phyloP scores from a whole-genome alignment of 1,140 invertebrate species.

The Euura saliciscinereae region DNA sequence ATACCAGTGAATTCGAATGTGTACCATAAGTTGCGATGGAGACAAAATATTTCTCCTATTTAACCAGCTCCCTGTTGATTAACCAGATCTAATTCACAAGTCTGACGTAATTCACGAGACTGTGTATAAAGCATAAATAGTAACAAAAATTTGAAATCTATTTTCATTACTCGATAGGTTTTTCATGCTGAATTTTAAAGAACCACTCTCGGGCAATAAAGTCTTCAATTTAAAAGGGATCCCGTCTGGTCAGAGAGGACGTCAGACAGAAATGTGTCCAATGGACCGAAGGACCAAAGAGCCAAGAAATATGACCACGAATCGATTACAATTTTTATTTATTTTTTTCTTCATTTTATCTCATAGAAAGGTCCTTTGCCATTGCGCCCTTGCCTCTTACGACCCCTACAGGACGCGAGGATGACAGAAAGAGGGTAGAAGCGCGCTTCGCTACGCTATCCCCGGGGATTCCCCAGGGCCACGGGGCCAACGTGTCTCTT shows the following conservation, averaged over 20 bases:
- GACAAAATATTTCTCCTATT: too few species aligned
- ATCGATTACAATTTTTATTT: neutral
- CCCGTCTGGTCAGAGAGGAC: neutral
- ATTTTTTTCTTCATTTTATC: neutral
- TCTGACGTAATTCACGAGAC: too few species aligned
- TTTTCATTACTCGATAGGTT: neutral
- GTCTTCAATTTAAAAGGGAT: neutral
- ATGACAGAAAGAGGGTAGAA: neutral
- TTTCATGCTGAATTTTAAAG: neutral
- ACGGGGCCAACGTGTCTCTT: slow-evolving; percentile 3
- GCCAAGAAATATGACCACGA: neutral
- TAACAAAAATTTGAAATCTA: too few species aligned
- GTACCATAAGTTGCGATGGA: too few species aligned
- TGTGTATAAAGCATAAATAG: too few species aligned
- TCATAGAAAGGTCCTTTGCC: neutral
- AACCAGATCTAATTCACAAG: too few species aligned
- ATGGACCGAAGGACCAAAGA: neutral
- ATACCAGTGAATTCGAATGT: too few species aligned
- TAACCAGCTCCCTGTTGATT: too few species aligned
- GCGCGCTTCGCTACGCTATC: neutral
- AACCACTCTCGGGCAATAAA: neutral
- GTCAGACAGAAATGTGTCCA: neutral
- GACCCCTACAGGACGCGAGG: neutral
- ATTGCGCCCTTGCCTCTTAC: neutral
- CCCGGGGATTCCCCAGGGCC: slow-evolving; percentile 1